Evolutionary conservation across 2,113 vertebrate species (phyloP), one percentile per base, ranked within the genome.

Genomic region (Daubentonia madagascariensis): DNA sequence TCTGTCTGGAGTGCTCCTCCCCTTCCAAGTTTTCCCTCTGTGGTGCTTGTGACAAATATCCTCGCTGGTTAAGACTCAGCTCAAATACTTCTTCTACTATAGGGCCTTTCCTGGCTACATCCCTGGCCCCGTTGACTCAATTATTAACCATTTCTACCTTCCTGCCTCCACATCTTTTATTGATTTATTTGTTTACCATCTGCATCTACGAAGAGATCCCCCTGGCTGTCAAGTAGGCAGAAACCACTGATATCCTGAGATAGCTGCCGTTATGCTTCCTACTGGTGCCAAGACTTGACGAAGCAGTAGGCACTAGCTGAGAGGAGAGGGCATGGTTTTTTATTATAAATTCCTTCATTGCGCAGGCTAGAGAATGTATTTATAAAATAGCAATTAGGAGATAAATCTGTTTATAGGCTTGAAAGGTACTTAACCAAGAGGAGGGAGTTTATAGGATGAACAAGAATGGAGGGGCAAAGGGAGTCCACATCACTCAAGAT

Each of bases 311-410:
- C 10, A 70, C 68, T 7, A 11, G 52, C 16, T 12, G 23, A 65
- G 23, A 63, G 59, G 43, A 45, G 32, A 79, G 22, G 48, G 37
- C 2, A 9, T 0, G 0, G 37, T 45, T 90, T 52, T 83, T 63
- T 40, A 43, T 68, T 28, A 86, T 13, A 54, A 43, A 68, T 63
- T 78, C 61, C 81, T 93, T 67, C n/a, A 9, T 17, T 54, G 32
- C 9, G 11, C 10, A 85, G 45, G 54, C 54, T 40, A 13, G 7
- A 63, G 45, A 80, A 80, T 43, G 65, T 35, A 72, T 43, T 94
- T 67, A 83, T 61, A 76, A 85, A 65, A 57, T 8, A 89, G 93
- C 40, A 84, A 63, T 75, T 90, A 85, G 89, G 50, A 96, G 48
- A 92, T 48, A 89, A 76, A 96, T 73, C 37, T 50, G 57, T 57